Conservation (phyloP, 2,797 vertebrate genomes). For the Halcyon badia region DNA sequence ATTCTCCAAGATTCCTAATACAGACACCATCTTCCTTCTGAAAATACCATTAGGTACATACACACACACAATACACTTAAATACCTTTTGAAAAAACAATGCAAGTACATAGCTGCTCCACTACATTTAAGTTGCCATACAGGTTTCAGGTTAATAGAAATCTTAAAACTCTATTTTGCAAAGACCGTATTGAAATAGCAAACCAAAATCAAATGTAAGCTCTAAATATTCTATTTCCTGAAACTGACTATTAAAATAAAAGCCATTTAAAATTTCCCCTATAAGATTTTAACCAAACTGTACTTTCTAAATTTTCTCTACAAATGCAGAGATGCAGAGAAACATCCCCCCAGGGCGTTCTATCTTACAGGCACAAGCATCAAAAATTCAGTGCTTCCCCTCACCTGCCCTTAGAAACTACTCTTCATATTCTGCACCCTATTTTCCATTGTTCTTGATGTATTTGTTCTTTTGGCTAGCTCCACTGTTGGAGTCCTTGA, state of each 20-base stretch:
- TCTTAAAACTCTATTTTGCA: neutral
- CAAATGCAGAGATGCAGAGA: neutral
- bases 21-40: neutral
- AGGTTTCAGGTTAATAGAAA: neutral
- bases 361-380: neutral
- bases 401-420: neutral
- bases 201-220: no score
- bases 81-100: neutral
- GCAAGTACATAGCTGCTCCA: neutral
- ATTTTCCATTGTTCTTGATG: neutral
- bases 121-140: neutral
- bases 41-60: neutral
- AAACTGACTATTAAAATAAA: neutral
- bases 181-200: neutral
- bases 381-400: neutral
- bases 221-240: neutral
- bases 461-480: neutral
- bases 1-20: slow-evolving; percentile 1
- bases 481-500: neutral
- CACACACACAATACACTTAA: neutral
- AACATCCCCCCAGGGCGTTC: neutral
- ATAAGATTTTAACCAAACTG: neutral
- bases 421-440: neutral
- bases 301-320: neutral
- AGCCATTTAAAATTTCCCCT: neutral